These are phyloP conservation scores for Holacanthus passer DNA, from an alignment of 2,113 vertebrate genomes.

Conservation along the genomic window DNA sequence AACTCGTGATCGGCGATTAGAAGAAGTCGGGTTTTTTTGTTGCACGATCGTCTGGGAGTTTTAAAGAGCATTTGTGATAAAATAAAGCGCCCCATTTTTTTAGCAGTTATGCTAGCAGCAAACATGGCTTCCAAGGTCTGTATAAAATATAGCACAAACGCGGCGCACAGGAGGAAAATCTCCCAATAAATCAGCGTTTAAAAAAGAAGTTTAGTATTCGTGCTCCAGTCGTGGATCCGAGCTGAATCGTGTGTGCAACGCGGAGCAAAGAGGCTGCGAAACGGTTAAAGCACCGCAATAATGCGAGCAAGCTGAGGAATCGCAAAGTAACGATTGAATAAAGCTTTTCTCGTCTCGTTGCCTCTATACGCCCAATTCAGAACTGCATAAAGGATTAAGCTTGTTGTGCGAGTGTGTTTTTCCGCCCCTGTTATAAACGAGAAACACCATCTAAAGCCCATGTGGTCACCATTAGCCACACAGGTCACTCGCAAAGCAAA, in stretches of 20 bases:
- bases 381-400: conserved; percentile 49
- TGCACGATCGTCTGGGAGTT: conserved; percentile 19
- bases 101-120: conserved; percentile 82
- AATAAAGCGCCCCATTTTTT: conserved; percentile 60
- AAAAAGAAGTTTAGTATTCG: conserved; percentile 77
- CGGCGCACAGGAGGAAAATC: conserved; percentile 57
- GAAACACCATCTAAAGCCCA: conserved; percentile 79
- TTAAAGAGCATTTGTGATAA: conserved; percentile 56
- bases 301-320: conserved; percentile 75
- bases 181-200: conserved; percentile 46
- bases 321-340: conserved; percentile 82
- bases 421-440: conserved; percentile 62
- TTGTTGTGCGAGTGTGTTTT: conserved; percentile 72
- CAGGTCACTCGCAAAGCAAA: conserved; percentile 84
- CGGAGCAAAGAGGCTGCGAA: conserved; percentile 73
- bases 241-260: conserved; percentile 60
- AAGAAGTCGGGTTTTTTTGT: too few relatives aligned
- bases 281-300: conserved; percentile 83
- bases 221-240: conserved; percentile 37
- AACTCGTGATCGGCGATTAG: conserved; percentile 18
- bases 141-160: conserved; percentile 76
- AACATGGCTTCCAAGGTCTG: conserved; percentile 86
- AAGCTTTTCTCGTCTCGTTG: conserved; percentile 74
- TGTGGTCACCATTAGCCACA: conserved; percentile 85
- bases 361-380: conserved; percentile 71